Base-by-base conservation (phyloP, 64 coral and sea anemone species). In the Montipora capricornis region DNA sequence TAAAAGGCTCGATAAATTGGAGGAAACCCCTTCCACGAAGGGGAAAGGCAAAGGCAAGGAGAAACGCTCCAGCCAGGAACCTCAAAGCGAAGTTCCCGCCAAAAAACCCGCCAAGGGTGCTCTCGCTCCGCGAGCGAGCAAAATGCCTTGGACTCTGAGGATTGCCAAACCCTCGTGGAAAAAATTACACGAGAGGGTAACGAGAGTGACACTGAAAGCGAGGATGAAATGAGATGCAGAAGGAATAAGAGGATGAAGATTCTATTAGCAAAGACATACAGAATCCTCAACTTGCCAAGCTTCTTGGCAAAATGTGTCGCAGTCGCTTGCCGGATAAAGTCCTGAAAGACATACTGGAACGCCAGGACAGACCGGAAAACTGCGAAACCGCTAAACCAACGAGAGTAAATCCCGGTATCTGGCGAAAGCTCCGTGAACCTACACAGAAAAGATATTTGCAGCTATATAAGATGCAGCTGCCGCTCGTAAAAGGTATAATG, bases 311-410 rank as follows among this genome's bases (percentile, higher is more conserved):
- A 70, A 84, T 92, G 90, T 84, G 73, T 20, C 50, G 90, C 7
- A 80, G 51, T 81, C 90, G 90, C 51, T 62, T 90, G 49, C 47
- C 90, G 2, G 90, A 92, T 2, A 92, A 92, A 84, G 64, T 69
- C 48, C 29, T 92, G 44, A 84, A 93, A 87, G 91, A 88, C 13
- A 93, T 79, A 53, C 74, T 87, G 20, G 82, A 93, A 8, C 58
- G 78, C 9, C 92, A 88, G 81, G 84, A 11, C 6, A 73, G 84
- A 67, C 92, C 92, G 19, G 85, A 88, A 88, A 94, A 93, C 53
- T 93, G 91, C 59, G 49, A 68, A 9, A 71, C 68, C 79, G 91
- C 37, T 26, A 93, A 87, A 87, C 64, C 91, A 44, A 93, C 90
- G 16, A 15, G 67, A 24, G 90, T 92, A 7, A 93, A 93, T 22